Evolutionary conservation across 2,113 vertebrate species (phyloP).

Genomic region (Pteruthius melanotis): DNA sequence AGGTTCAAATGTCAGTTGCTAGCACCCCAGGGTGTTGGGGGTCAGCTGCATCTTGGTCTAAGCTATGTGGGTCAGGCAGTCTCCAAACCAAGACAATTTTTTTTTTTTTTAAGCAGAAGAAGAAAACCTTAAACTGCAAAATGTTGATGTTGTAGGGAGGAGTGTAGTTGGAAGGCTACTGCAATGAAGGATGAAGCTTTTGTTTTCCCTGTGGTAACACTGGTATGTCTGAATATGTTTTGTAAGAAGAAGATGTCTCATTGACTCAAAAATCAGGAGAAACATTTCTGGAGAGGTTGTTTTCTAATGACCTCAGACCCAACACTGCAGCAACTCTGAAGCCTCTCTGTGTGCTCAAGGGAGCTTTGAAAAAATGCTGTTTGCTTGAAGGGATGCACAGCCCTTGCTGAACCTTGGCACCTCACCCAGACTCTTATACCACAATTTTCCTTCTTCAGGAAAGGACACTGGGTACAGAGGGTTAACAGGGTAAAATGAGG

Average conservation of each 20-base stretch:
- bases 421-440: background rate
- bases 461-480: background rate
- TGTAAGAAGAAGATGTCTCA: background rate
- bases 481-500: background rate
- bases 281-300: background rate
- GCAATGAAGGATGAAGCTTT: background rate
- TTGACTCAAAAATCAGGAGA: background rate
- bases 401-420: background rate
- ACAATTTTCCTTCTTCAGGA: background rate
- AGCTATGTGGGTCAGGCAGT: background rate
- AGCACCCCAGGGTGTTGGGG: background rate
- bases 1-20: background rate
- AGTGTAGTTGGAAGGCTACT: background rate
- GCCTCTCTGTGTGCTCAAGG: background rate
- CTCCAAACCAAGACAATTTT: background rate
- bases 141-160: background rate
- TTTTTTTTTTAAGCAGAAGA: background rate
- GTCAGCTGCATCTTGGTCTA: background rate
- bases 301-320: background rate
- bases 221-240: background rate
- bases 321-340: background rate
- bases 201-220: background rate
- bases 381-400: background rate
- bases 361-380: background rate
- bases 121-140: background rate